A percentile compares a stretch with the other conserved stretches of the same genome.
These are phyloP conservation scores for Metallyticus violacea DNA, from an alignment of 2,888 invertebrate genomes.

Conservation along the genomic window DNA sequence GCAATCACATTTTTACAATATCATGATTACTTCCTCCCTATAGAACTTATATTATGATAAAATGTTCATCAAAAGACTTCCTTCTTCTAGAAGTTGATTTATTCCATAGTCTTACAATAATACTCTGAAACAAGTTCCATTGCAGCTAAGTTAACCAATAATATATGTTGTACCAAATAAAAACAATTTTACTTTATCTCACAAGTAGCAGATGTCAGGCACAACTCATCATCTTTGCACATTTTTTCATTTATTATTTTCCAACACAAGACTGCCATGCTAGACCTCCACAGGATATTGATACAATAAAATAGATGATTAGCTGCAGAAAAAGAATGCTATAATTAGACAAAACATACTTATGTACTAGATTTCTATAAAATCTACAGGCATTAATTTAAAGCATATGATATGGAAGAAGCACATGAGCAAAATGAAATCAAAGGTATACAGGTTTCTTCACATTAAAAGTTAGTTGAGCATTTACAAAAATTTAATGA, in stretches of 20 bases:
- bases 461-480: too few relatives aligned
- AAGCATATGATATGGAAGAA: too few relatives aligned
- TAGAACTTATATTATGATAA: background rate
- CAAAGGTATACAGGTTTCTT: too few relatives aligned
- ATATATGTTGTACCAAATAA: background rate
- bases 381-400: too few relatives aligned
- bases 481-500: too few relatives aligned
- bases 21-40: background rate
- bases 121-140: background rate
- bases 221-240: background rate
- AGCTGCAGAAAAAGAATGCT: conserved; percentile 47
- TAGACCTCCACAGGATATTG: conserved; percentile 83
- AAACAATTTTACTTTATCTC: background rate
- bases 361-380: too few relatives aligned
- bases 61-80: background rate
- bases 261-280: conserved; percentile 58
- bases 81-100: background rate
- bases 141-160: background rate
- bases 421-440: too few relatives aligned
- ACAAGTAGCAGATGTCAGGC: background rate
- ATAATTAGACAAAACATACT: too few relatives aligned
- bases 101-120: background rate
- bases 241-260: conserved; percentile 4
- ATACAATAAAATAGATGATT: conserved; percentile 79
- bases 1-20: too few relatives aligned